phyloP scores from a whole-genome alignment of 2,888 invertebrate species.

The Tipula unca region DNA sequence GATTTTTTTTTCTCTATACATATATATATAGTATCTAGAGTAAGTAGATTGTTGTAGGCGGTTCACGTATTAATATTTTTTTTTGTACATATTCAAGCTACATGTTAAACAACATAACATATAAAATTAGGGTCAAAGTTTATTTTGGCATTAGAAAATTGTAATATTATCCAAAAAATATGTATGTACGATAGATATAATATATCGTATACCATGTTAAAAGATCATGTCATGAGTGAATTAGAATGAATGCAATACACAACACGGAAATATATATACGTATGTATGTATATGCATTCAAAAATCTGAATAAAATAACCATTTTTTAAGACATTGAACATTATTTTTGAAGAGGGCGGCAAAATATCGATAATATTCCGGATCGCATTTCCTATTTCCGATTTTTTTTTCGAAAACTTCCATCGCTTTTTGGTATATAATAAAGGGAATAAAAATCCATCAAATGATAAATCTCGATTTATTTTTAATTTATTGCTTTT shows the following conservation, averaged over 20 bases:
- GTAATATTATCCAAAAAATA: background rate
- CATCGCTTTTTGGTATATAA: background rate
- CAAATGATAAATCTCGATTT: background rate
- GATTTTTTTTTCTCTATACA: background rate
- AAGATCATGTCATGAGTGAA: conserved; percentile 8
- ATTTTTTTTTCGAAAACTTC: background rate
- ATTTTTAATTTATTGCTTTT: background rate
- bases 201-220: background rate
- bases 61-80: conserved; percentile 4
- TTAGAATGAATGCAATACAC: background rate
- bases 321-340: background rate
- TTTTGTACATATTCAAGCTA: background rate
- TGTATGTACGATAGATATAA: background rate
- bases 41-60: conserved; percentile 14
- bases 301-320: background rate
- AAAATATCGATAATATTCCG: conserved; percentile 23
- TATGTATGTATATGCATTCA: background rate
- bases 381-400: conserved; percentile 26
- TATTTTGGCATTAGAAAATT: conserved; percentile 14
- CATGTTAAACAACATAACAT: background rate
- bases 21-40: background rate
- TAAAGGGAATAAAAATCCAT: background rate
- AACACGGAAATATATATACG: background rate
- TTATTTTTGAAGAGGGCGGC: background rate
- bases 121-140: conserved; percentile 14